phyloP scores from a whole-genome alignment of 2,888 invertebrate genomes.

The Antitype chi region DNA sequence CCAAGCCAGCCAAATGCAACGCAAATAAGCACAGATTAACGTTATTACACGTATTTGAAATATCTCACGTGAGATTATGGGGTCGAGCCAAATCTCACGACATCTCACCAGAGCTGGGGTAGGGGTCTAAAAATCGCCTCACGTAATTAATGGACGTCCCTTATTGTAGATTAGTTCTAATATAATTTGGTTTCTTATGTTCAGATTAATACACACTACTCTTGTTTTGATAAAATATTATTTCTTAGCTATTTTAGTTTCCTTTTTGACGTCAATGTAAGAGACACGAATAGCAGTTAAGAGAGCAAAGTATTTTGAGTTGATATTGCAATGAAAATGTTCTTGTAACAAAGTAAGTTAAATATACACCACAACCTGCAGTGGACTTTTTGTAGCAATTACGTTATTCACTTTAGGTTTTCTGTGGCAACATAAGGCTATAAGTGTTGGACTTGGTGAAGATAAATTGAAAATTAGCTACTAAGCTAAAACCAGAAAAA shows the following conservation, averaged over 20 bases:
- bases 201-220: background rate
- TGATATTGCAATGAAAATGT: conserved; percentile 1
- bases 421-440: conserved; percentile 5
- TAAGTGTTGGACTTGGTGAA: background rate
- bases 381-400: conserved; percentile 40
- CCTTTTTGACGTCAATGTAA: background rate
- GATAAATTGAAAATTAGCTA: background rate
- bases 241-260: conserved; percentile 3
- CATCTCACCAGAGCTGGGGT: no score
- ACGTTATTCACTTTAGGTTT: conserved; percentile 18
- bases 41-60: no score
- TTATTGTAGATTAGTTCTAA: conserved; percentile 54
- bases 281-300: background rate
- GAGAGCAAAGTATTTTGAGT: background rate
- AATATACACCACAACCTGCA: conserved; percentile 33
- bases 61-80: no score
- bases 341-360: conserved; percentile 11
- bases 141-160: no score
- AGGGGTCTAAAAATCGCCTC: no score
- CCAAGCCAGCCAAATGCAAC: no score
- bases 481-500: background rate
- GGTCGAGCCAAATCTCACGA: no score
- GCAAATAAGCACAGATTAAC: no score
- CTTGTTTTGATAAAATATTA: background rate
- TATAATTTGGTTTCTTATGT: conserved; percentile 6